Percentiles rank a stretch among this genome's conserved stretches.
Evolutionary conservation across 2,797 vertebrate genomes (phyloP).

Genomic region (Crocidura indochinensis): DNA sequence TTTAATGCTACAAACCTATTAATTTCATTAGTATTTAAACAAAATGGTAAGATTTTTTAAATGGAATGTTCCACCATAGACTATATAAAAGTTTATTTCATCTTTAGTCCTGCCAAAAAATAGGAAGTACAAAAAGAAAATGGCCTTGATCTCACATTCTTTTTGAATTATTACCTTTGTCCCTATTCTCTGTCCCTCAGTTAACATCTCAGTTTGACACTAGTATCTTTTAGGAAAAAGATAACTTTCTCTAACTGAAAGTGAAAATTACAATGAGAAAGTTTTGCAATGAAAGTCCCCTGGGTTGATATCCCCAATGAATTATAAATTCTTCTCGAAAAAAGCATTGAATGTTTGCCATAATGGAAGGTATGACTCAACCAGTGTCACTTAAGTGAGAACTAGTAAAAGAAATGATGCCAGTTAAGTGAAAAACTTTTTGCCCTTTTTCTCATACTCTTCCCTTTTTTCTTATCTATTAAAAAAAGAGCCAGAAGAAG

Average conservation of each 20-base stretch:
- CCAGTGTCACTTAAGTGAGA: not conserved
- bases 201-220: not conserved
- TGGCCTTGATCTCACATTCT: not conserved
- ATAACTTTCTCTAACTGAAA: not conserved
- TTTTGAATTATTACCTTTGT: not conserved
- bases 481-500: not conserved
- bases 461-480: not conserved
- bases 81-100: not conserved
- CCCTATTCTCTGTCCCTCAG: not conserved
- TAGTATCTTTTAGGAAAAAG: not conserved
- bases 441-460: not conserved
- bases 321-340: not conserved
- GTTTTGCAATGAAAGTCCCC: no score
- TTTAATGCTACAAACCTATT: not conserved
- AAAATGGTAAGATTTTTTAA: not conserved
- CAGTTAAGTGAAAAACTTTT: not conserved
- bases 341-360: not conserved
- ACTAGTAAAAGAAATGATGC: not conserved
- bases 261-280: not conserved
- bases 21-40: slow-evolving; percentile 1
- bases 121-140: not conserved
- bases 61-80: not conserved
- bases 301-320: not conserved
- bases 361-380: not conserved
- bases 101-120: no score